A percentile compares a stretch with the other conserved stretches of the same genome.
Evolutionary conservation across 37 sponge, comb jelly and placozoan species (phyloP).

Genomic region (Mnemiopsis leidyi): DNA sequence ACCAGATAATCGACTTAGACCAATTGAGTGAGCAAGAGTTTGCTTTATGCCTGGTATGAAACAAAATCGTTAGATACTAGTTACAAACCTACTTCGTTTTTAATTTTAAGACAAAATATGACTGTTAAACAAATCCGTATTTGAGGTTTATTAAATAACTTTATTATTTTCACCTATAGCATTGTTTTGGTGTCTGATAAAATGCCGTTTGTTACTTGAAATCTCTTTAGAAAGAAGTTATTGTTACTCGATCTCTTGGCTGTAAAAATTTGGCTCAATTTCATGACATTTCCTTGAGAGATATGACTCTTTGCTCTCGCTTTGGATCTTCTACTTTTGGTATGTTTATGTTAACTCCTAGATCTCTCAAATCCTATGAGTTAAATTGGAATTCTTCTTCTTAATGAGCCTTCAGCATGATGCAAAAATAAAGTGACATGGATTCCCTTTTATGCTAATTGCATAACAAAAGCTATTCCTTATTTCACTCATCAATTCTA

Average conservation of each 20-base stretch:
- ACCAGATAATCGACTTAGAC: background rate
- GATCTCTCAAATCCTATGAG: too few relatives aligned
- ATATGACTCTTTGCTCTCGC: background rate
- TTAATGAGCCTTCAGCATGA: too few relatives aligned
- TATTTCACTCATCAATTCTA: background rate
- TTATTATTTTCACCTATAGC: background rate
- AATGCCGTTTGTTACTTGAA: background rate
- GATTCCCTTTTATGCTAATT: too few relatives aligned
- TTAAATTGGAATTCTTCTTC: too few relatives aligned
- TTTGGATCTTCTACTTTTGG: background rate
- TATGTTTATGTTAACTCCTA: too few relatives aligned
- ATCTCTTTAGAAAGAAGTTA: conserved; percentile 21
- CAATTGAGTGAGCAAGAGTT: background rate
- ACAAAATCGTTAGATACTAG: too few relatives aligned
- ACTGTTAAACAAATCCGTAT: background rate
- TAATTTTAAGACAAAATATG: background rate
- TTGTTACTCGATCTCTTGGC: background rate
- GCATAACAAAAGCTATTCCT: background rate
- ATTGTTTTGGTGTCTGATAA: background rate
- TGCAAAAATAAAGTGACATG: too few relatives aligned
- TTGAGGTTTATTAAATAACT: background rate
- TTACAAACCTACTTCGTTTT: background rate
- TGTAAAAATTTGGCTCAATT: conserved; percentile 36
- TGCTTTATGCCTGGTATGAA: background rate
- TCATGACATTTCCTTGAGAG: background rate